These are phyloP conservation scores for Pherbina coryleti DNA, from an alignment of 2,888 invertebrate genomes.

Conservation along the genomic window DNA sequence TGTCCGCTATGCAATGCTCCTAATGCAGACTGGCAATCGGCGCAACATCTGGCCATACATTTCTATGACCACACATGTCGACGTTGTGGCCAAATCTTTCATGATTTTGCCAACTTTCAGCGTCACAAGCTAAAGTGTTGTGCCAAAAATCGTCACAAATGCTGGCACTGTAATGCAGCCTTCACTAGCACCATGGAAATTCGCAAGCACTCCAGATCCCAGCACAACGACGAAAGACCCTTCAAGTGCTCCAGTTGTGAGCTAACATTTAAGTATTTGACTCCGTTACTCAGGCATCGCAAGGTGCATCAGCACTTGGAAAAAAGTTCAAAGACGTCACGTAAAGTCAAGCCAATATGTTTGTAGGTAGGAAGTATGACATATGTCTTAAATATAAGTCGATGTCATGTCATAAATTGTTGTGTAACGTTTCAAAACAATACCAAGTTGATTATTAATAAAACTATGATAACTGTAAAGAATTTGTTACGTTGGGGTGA, in stretches of 20 bases:
- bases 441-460: no score
- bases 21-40: constrained; percentile 22
- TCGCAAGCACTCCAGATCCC: constrained; percentile 31
- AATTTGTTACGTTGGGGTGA: no score
- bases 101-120: constrained; percentile 33
- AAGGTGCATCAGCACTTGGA: constrained; percentile 22
- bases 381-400: no score
- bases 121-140: constrained; percentile 30
- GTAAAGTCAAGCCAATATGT: no score
- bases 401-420: no score
- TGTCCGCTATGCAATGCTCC: constrained; percentile 36
- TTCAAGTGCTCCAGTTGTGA: constrained; percentile 40
- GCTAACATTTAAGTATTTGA: constrained; percentile 29
- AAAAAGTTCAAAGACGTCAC: no score
- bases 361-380: no score
- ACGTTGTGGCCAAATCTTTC: constrained; percentile 34
- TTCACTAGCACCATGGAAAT: constrained; percentile 34
- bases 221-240: constrained; percentile 38
- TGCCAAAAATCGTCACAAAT: constrained; percentile 17
- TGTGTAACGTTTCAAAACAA: no score
- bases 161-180: constrained; percentile 30
- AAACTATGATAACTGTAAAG: no score
- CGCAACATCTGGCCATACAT: constrained; percentile 34
- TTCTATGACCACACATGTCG: constrained; percentile 37
- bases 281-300: constrained; percentile 33